Evolutionary conservation across 2,888 invertebrate species (phyloP).

Genomic region (Andrena fulva): DNA sequence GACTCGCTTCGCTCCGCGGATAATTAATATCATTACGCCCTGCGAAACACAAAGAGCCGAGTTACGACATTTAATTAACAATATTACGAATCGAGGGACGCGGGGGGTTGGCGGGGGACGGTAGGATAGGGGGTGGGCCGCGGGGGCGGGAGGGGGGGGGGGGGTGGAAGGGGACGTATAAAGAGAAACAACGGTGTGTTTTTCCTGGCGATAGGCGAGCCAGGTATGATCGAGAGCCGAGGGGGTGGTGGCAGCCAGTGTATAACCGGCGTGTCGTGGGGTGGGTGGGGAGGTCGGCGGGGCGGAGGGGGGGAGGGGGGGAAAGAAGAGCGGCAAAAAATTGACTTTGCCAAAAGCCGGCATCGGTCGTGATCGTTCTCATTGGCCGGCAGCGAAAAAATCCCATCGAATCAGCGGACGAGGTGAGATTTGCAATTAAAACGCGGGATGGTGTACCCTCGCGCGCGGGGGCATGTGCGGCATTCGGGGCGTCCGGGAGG

Average conservation of each 20-base stretch:
- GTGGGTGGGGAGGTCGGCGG: constrained; percentile 27
- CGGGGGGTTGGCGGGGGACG: not conserved
- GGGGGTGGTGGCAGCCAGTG: constrained; percentile 29
- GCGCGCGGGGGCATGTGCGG: constrained; percentile 66
- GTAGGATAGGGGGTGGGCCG: not conserved
- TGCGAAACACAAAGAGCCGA: constrained; percentile 65
- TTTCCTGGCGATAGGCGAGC: constrained; percentile 60
- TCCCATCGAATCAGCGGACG: constrained; percentile 83
- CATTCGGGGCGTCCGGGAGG: constrained; percentile 19
- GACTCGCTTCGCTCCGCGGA: constrained; percentile 54
- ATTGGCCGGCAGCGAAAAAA: constrained; percentile 82
- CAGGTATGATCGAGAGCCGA: constrained; percentile 56
- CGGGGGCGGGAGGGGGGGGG: constrained; percentile 8
- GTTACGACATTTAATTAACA: constrained; percentile 68
- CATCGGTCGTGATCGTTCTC: constrained; percentile 80
- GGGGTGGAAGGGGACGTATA: constrained; percentile 33
- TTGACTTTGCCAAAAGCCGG: constrained; percentile 74
- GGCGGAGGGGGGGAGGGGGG: constrained; percentile 44
- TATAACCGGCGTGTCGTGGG: constrained; percentile 56
- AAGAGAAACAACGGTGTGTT: constrained; percentile 63
- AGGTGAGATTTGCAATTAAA: constrained; percentile 83
- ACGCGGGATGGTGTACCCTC: constrained; percentile 77
- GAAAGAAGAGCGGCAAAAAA: constrained; percentile 74
- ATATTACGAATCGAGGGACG: constrained; percentile 61
- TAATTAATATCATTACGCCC: constrained; percentile 66